These are phyloP conservation scores for Heliconius melpomene DNA, from an alignment of 1,140 invertebrate species.

Conservation along the genomic window DNA sequence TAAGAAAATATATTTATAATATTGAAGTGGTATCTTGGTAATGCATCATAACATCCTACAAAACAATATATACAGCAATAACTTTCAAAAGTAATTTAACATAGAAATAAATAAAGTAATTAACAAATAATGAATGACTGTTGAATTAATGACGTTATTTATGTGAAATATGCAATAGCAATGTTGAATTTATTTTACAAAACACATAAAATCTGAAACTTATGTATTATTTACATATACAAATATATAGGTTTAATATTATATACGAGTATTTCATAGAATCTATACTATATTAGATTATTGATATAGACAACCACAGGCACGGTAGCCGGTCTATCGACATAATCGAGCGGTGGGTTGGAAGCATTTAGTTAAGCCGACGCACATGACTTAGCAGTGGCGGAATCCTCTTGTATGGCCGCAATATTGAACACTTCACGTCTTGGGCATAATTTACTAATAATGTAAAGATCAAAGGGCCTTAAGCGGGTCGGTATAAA, in stretches of 20 bases:
- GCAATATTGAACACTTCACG: constrained; percentile 7
- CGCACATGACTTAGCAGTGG: constrained; percentile 22
- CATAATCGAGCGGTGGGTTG: constrained; percentile 21
- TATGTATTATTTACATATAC: too few relatives aligned
- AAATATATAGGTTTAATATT: neutral
- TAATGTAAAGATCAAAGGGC: constrained; percentile 3
- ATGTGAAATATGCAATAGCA: too few relatives aligned
- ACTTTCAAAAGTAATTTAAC: too few relatives aligned
- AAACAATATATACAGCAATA: too few relatives aligned
- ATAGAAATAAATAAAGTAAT: too few relatives aligned
- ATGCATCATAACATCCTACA: too few relatives aligned
- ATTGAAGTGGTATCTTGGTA: too few relatives aligned
- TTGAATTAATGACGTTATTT: too few relatives aligned
- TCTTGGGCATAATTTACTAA: constrained; percentile 6
- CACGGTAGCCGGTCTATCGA: constrained; percentile 25
- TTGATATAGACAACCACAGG: constrained; percentile 2
- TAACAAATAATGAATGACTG: too few relatives aligned
- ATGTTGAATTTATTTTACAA: neutral
- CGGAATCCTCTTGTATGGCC: constrained; percentile 23
- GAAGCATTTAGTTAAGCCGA: constrained; percentile 26
- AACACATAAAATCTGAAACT: neutral
- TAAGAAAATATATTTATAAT: too few relatives aligned
- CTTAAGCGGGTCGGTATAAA: neutral
- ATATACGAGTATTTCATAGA: neutral
- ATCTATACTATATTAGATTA: neutral